A percentile compares a stretch with the other conserved stretches of the same genome.
Conservation (phyloP, 2,113 vertebrate species). For the Pseudorhombus dupliciocellatus region DNA sequence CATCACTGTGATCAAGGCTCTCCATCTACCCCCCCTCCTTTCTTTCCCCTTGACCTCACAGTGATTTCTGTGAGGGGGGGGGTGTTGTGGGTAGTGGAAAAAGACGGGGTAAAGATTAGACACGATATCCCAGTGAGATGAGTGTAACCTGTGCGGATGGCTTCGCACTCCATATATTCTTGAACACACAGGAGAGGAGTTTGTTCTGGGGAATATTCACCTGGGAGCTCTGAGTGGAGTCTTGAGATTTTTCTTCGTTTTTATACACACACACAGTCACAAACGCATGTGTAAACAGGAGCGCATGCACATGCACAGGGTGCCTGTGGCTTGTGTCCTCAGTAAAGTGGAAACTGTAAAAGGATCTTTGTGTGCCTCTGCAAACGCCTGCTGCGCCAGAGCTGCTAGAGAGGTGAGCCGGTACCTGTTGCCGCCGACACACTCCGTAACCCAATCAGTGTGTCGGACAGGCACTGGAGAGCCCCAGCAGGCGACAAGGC, state of each 20-base stretch:
- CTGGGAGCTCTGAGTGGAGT: background rate
- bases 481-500: slow-evolving; percentile 28
- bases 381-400: slow-evolving; percentile 31
- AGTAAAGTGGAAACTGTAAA: slow-evolving; percentile 58
- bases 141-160: slow-evolving; percentile 9
- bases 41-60: slow-evolving; percentile 6
- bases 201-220: slow-evolving; percentile 29
- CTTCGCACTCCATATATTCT: slow-evolving; percentile 19
- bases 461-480: slow-evolving; percentile 42
- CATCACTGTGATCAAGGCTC: slow-evolving; percentile 56
- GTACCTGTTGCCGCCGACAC: slow-evolving; percentile 57
- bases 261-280: background rate
- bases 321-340: slow-evolving; percentile 25
- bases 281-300: background rate
- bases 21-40: slow-evolving; percentile 25
- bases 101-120: slow-evolving; percentile 23
- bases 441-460: slow-evolving; percentile 55
- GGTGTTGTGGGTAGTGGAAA: slow-evolving; percentile 19
- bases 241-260: slow-evolving; percentile 9
- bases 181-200: slow-evolving; percentile 7
- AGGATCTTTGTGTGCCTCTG: slow-evolving; percentile 60
- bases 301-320: background rate
- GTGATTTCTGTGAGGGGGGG: slow-evolving; percentile 50
- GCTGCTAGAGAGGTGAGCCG: slow-evolving; percentile 38
- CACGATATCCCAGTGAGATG: slow-evolving; percentile 32